Evolutionary conservation across 2,888 invertebrate species (phyloP).

Genomic region (Argyra leucocephala): DNA sequence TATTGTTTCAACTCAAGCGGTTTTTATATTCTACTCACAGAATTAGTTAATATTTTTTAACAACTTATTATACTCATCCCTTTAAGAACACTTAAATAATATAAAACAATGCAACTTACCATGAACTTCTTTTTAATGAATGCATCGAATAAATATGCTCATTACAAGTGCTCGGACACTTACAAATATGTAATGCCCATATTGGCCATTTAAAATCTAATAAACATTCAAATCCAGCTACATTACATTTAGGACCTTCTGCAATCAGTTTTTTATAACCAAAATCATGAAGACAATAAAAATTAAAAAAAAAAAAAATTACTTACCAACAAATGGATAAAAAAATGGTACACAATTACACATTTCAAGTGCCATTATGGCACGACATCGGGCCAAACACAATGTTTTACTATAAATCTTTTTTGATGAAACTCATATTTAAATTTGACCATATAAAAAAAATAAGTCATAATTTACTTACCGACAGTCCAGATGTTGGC

Average conservation of each 20-base stretch:
- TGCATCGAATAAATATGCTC: conserved; percentile 36
- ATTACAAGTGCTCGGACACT: conserved; percentile 38
- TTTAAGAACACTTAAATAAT: too few species aligned
- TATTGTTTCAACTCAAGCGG: too few species aligned
- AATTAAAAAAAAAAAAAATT: not conserved
- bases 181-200: conserved; percentile 38
- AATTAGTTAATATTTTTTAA: too few species aligned
- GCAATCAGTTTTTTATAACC: conserved; percentile 10
- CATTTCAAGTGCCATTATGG: conserved; percentile 44
- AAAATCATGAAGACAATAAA: not conserved
- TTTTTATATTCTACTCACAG: not conserved
- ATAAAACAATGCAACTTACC: conserved; percentile 22
- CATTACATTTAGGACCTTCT: conserved; percentile 36
- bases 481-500: conserved; percentile 40
- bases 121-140: conserved; percentile 36
- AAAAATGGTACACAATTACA: conserved; percentile 52
- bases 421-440: too few species aligned
- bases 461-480: conserved; percentile 23
- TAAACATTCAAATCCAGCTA: conserved; percentile 37
- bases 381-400: conserved; percentile 44
- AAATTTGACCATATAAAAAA: not conserved
- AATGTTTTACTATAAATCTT: conserved; percentile 38
- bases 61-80: too few species aligned
- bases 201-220: conserved; percentile 39
- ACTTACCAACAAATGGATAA: conserved; percentile 40